phyloP scores from a whole-genome alignment of 2,113 vertebrate genomes.

The Heterocephalus glaber region DNA sequence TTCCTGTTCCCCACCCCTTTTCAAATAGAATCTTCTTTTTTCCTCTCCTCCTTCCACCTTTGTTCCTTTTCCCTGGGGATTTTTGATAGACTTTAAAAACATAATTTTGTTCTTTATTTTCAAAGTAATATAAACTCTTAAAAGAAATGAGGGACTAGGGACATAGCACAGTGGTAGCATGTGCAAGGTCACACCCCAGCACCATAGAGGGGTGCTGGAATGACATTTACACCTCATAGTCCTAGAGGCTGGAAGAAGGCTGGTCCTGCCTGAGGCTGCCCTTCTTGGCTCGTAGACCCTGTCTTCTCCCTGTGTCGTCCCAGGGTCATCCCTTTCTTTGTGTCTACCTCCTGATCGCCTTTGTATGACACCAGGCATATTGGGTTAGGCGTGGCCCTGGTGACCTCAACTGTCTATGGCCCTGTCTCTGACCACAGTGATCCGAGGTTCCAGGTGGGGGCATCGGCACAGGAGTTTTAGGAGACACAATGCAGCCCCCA shows the following conservation, averaged over 20 bases:
- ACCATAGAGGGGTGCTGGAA: rapidly evolving
- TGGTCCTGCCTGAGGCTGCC: neutral
- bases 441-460: neutral
- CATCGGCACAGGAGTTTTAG: neutral
- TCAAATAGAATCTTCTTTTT: neutral
- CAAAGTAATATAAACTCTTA: neutral
- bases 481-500: rapidly evolving
- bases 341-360: neutral
- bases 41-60: rapidly evolving
- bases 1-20: no score
- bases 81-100: neutral
- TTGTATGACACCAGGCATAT: neutral
- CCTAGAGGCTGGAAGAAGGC: neutral
- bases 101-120: neutral
- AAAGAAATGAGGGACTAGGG: neutral
- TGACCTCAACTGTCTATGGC: neutral
- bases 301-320: neutral
- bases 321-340: neutral
- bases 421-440: neutral
- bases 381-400: neutral
- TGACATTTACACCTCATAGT: rapidly evolving
- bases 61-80: no score
- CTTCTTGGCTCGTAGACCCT: neutral
- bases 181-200: neutral
- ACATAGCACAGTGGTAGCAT: neutral